Evolutionary conservation across 2,797 vertebrate species (phyloP).

Genomic region (Coregonus ussuriensis): DNA sequence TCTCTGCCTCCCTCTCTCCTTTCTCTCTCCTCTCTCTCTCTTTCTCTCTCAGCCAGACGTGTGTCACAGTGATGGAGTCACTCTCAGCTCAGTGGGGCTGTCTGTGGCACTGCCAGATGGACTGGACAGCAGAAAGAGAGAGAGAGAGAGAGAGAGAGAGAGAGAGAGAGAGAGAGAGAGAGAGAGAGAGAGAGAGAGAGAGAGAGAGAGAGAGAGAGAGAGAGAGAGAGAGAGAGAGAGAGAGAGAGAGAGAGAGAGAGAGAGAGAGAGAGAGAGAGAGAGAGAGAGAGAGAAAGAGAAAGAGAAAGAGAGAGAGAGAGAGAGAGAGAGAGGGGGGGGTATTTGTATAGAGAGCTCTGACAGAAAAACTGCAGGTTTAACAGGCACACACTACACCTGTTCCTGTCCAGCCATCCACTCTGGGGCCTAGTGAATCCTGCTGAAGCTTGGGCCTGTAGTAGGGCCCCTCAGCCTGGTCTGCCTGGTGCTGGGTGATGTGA

Average conservation of each 20-base stretch:
- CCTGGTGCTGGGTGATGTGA: too few relatives aligned
- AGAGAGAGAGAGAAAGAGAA: too few relatives aligned
- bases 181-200: not conserved
- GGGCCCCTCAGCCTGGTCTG: not conserved
- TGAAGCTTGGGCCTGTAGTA: not conserved
- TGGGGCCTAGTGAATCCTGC: not conserved
- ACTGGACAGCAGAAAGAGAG: not conserved
- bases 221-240: too few relatives aligned
- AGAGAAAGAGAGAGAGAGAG: not conserved
- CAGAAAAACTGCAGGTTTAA: not conserved
- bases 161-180: not conserved
- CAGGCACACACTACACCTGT: not conserved
- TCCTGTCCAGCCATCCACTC: not conserved
- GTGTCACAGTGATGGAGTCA: conserved; percentile 34
- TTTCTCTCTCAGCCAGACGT: not conserved
- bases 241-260: too few relatives aligned
- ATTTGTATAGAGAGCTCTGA: conserved; percentile 10
- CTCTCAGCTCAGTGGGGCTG: conserved; percentile 40
- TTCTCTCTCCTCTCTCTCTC: too few relatives aligned
- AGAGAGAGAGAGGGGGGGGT: not conserved
- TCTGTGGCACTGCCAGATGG: conserved; percentile 23
- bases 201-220: too few relatives aligned
- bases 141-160: not conserved
- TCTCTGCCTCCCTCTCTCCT: conserved; percentile 15
- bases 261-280: too few relatives aligned